Evolutionary conservation across 2,113 vertebrate genomes (phyloP).

Genomic region (Notarius quadriscutis): DNA sequence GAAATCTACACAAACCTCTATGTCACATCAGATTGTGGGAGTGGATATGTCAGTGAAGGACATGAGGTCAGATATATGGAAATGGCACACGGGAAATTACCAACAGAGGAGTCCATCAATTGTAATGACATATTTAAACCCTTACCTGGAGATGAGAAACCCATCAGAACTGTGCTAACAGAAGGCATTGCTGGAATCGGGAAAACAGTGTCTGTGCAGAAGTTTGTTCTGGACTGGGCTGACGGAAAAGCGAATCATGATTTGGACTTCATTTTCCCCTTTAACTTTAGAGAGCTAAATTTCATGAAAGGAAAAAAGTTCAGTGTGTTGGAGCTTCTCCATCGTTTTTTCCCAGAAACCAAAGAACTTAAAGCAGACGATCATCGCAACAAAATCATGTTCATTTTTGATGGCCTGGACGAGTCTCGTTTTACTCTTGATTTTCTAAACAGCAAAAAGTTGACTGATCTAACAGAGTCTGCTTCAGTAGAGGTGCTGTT

Average conservation of each 20-base stretch:
- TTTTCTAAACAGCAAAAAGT: background rate
- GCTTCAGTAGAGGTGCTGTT: slow-evolving; percentile 14
- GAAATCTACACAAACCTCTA: slow-evolving; percentile 44
- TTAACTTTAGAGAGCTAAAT: slow-evolving; percentile 7
- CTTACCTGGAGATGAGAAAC: background rate
- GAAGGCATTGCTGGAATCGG: slow-evolving; percentile 20
- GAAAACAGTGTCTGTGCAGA: background rate
- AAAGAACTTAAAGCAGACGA: background rate
- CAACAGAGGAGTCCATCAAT: slow-evolving; percentile 26
- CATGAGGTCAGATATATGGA: slow-evolving; percentile 62
- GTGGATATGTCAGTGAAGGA: slow-evolving; percentile 11
- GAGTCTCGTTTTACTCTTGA: background rate
- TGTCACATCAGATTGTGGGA: slow-evolving; percentile 59
- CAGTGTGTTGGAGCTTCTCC: background rate
- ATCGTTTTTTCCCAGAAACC: background rate
- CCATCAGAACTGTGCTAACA: slow-evolving; percentile 31
- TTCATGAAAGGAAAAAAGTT: background rate
- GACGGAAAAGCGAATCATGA: slow-evolving; percentile 31
- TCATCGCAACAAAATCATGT: background rate
- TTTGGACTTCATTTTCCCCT: background rate
- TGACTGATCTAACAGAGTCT: background rate
- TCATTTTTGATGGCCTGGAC: slow-evolving; percentile 14
- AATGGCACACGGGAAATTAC: slow-evolving; percentile 39
- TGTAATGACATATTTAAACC: slow-evolving; percentile 29
- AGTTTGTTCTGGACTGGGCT: slow-evolving; percentile 39